Percentiles rank a stretch among this genome's conserved stretches.
phyloP scores from a whole-genome alignment of 2,888 invertebrate genomes.

The Siphonodentalium dalli region DNA sequence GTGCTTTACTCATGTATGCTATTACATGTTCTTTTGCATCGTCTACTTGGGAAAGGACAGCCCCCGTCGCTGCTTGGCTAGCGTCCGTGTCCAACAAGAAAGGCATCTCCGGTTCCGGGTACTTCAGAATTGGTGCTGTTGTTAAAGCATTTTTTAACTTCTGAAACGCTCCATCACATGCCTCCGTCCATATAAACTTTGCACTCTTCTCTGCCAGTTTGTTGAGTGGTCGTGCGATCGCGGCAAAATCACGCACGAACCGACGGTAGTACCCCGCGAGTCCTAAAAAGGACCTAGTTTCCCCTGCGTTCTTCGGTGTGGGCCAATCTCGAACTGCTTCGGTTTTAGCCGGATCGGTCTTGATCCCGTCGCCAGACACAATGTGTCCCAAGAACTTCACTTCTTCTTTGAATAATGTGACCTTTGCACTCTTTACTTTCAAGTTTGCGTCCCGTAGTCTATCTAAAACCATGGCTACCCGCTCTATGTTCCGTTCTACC shows the following conservation, averaged over 20 bases:
- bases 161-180: conserved; percentile 7
- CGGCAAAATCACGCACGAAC: conserved; percentile 6
- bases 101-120: conserved; percentile 1
- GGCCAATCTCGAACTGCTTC: conserved; percentile 3
- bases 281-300: conserved; percentile 1
- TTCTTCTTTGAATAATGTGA: too few species aligned
- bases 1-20: too few species aligned
- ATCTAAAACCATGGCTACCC: too few species aligned
- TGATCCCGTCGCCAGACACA: too few species aligned
- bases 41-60: conserved; percentile 4
- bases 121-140: conserved; percentile 8
- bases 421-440: too few species aligned
- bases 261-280: conserved; percentile 16
- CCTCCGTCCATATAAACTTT: conserved; percentile 12
- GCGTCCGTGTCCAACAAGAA: conserved; percentile 17
- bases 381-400: too few species aligned
- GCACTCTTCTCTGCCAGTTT: conserved; percentile 8
- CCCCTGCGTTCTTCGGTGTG: conserved; percentile 1
- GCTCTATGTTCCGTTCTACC: too few species aligned
- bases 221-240: conserved; percentile 13
- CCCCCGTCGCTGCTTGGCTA: conserved; percentile 2
- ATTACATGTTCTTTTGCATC: too few species aligned
- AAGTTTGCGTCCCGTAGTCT: too few species aligned
- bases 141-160: neutral
- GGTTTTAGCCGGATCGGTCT: conserved; percentile 19